Base-by-base conservation (phyloP, 2,797 vertebrate genomes). In the Falco biarmicus region DNA sequence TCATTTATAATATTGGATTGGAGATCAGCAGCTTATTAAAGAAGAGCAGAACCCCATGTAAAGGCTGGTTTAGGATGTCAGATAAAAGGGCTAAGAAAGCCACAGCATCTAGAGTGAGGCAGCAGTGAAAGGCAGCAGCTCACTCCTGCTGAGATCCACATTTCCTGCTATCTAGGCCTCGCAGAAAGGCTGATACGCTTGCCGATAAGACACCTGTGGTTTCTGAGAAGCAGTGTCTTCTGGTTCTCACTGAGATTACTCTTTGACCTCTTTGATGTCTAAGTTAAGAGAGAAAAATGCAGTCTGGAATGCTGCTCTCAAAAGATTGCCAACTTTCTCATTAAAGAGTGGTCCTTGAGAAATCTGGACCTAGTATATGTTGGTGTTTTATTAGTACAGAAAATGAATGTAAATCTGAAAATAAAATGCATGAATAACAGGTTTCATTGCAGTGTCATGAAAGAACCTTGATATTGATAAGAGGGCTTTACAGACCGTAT, bases 171-270 rank as follows among this genome's bases (percentile, higher is more conserved):
- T 74, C 84, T 90, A 45, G 32, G 50, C 18, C 68, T 78, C 83
- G 87, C 71, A 95, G 80, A 79, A 87, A 77, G 81, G 75, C 89
- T 75, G 84, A 83, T 93, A 77, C 13, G 34, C 41, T 87, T 87
- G 31, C 37, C 1, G 26, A 64, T 71, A 89, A 41, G 51, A 63
- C 9, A 37, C 53, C 64, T 93, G 71, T 64, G 61, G 65, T 80
- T 96, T 93, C 68, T 93, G 75, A 89, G 56, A 68, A 73, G 29
- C 60, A 54, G 2, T 28, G 20, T 50, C 68, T 85, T 83, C 66
- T 68, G 78, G 41, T 92, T 34, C 41, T 87, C 39, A 45, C 22
- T 18, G 56, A 79, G 56, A 79, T 56, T 79, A 48, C 31, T 48
- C 50, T 88, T 89, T 83, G 32, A 74, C 71, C 64, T 83, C 61